Conservation (phyloP, 1,140 invertebrate genomes). For the Protaetia brevitarsis region DNA sequence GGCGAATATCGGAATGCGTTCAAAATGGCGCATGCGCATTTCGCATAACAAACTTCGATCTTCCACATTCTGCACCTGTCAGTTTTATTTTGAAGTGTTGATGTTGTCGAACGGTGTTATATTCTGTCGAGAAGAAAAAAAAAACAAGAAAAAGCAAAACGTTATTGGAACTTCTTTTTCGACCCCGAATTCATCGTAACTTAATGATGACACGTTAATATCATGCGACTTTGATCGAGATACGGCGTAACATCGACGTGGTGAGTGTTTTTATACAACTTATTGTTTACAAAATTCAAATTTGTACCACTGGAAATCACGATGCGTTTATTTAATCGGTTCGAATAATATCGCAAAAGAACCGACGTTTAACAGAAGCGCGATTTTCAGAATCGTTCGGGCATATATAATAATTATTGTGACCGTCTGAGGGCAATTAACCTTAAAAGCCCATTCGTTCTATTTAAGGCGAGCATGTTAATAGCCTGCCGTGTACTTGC, state of each 20-base stretch:
- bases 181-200: background rate
- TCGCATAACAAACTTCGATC: background rate
- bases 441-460: too few relatives aligned
- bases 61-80: constrained; percentile 3
- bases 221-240: background rate
- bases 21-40: background rate
- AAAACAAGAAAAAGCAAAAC: background rate
- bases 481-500: too few relatives aligned
- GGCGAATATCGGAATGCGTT: too few relatives aligned
- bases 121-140: background rate
- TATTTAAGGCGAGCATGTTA: too few relatives aligned
- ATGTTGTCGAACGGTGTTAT: background rate
- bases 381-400: too few relatives aligned
- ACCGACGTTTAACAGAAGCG: background rate
- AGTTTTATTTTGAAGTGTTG: background rate
- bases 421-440: too few relatives aligned
- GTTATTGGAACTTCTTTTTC: background rate
- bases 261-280: background rate
- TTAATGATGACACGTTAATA: background rate
- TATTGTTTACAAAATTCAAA: constrained; percentile 14
- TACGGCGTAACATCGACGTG: background rate
- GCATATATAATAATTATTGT: too few relatives aligned
- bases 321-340: background rate
- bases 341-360: too few relatives aligned
- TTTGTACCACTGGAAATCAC: background rate